These are phyloP conservation scores for Cheirogaleus medius DNA, from an alignment of 2,113 vertebrate species.

Conservation along the genomic window DNA sequence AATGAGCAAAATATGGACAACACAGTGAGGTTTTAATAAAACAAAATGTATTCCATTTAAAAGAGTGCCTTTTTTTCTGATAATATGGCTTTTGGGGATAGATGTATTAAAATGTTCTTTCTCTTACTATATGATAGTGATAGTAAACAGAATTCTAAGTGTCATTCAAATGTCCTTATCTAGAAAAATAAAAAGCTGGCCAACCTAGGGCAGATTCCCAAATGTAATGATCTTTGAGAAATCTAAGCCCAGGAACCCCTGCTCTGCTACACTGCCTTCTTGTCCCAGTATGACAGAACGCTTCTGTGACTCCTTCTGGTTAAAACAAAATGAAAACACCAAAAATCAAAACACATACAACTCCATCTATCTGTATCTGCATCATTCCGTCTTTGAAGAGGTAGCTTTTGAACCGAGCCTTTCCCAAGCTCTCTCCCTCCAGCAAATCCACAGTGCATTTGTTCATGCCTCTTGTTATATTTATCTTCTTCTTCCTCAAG, in stretches of 20 bases:
- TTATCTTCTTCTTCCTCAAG: slow-evolving; percentile 48
- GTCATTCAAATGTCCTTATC: not conserved
- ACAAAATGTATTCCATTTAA: not conserved
- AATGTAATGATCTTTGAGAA: not conserved
- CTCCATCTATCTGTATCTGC: not conserved
- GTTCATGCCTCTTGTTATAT: slow-evolving; percentile 10
- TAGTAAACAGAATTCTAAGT: not conserved
- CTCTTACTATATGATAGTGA: not conserved
- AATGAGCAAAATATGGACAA: not conserved
- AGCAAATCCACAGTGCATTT: slow-evolving; percentile 8
- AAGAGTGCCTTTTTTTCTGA: not conserved
- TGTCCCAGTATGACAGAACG: not conserved
- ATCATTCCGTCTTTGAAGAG: not conserved
- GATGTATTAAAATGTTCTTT: not conserved
- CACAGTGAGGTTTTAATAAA: not conserved
- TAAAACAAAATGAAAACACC: not conserved
- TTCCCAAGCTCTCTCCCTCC: not conserved
- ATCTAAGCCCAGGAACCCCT: not conserved
- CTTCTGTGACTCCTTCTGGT: not conserved
- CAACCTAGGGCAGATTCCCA: not conserved
- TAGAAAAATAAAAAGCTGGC: not conserved
- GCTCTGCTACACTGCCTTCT: not conserved
- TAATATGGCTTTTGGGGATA: not conserved
- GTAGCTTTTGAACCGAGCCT: not conserved
- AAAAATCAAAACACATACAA: not conserved